A percentile compares a stretch with the other conserved stretches of the same genome.
Conservation (phyloP, 2,888 invertebrate genomes). For the Tenthredo distinguenda region DNA sequence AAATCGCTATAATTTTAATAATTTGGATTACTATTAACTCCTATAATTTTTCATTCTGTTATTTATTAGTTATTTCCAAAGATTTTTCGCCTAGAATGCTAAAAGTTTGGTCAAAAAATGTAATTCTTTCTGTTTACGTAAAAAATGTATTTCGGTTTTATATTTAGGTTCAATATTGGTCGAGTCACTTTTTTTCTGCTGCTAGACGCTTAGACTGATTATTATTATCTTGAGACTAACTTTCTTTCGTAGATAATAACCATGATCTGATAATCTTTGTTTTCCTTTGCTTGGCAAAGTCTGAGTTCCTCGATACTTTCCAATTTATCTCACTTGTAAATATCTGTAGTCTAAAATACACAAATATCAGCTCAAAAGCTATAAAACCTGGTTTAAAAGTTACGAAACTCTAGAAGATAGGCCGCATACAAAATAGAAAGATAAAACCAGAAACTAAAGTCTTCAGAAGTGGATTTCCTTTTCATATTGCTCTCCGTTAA, state of each 20-base stretch:
- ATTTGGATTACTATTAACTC: background rate
- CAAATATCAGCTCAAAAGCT: background rate
- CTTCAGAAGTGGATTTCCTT: background rate
- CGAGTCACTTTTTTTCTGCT: background rate
- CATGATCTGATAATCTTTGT: background rate
- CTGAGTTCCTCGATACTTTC: background rate
- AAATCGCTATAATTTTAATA: slow-evolving; percentile 5
- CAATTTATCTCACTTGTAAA: background rate
- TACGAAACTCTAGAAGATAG: background rate
- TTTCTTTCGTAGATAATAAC: background rate
- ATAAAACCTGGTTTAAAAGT: background rate
- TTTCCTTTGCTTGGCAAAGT: background rate
- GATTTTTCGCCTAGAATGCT: background rate
- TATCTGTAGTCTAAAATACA: background rate
- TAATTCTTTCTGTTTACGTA: background rate
- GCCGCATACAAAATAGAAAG: background rate
- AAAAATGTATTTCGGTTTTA: background rate
- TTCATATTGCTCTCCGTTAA: background rate
- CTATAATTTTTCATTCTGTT: background rate
- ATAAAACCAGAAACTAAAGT: background rate
- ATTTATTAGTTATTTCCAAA: background rate
- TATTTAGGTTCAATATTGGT: background rate
- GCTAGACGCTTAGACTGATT: background rate
- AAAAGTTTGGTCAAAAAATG: background rate
- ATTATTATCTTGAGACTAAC: background rate